phyloP scores from a whole-genome alignment of 2,888 invertebrate genomes.

The Drosophila bunnanda region DNA sequence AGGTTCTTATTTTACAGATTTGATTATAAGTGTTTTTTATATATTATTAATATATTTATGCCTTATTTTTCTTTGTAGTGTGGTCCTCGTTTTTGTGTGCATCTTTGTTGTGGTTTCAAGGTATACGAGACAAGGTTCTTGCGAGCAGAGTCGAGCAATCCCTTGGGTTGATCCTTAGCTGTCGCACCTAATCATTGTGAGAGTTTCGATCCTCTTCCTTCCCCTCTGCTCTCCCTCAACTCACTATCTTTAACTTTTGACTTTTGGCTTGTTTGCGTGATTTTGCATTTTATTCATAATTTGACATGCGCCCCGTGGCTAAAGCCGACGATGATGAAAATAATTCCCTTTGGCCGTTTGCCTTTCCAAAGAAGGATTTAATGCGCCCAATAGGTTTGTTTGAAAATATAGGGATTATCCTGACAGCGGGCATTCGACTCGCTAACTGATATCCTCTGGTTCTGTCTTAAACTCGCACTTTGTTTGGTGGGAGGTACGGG shows the following conservation, averaged over 20 bases:
- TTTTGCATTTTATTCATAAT: slow-evolving; percentile 80
- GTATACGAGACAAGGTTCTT: slow-evolving; percentile 3
- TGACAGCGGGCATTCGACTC: slow-evolving; percentile 66
- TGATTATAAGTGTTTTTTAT: slow-evolving; percentile 31
- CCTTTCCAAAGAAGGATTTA: slow-evolving; percentile 77
- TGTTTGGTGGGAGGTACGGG: slow-evolving; percentile 56
- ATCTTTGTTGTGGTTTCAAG: slow-evolving; percentile 46
- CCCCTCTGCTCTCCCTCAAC: slow-evolving; percentile 17
- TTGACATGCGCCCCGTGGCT: slow-evolving; percentile 83
- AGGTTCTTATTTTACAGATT: slow-evolving; percentile 15
- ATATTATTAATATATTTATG: not conserved
- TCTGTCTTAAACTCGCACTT: slow-evolving; percentile 10
- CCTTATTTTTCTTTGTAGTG: not conserved
- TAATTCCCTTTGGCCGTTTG: slow-evolving; percentile 59
- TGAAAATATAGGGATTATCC: slow-evolving; percentile 81
- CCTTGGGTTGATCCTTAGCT: slow-evolving; percentile 81
- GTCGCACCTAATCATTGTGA: slow-evolving; percentile 83
- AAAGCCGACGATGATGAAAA: slow-evolving; percentile 82
- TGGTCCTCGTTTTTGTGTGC: slow-evolving; percentile 20
- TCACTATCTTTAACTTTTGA: slow-evolving; percentile 30
- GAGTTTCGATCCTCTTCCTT: slow-evolving; percentile 44
- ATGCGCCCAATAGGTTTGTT: slow-evolving; percentile 81
- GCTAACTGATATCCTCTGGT: slow-evolving; percentile 27
- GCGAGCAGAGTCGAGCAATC: slow-evolving; percentile 53
- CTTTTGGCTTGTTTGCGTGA: slow-evolving; percentile 76